Percentiles rank a stretch among this genome's conserved stretches.
These are phyloP conservation scores for Poecilia wingei DNA, from an alignment of 2,797 vertebrate genomes.

Conservation along the genomic window DNA sequence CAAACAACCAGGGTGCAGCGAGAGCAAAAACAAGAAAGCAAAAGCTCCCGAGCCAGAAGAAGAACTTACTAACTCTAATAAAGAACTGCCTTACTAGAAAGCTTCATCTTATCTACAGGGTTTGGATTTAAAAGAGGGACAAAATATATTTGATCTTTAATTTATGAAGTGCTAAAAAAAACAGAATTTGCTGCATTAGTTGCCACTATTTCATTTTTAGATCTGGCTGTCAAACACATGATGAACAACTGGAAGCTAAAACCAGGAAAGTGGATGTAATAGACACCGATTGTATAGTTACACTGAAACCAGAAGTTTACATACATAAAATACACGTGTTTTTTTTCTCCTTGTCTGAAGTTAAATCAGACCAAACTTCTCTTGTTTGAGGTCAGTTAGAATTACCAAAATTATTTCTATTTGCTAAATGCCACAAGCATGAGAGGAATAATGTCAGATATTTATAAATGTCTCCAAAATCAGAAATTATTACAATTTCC, in stretches of 20 bases:
- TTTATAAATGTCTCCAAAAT: not conserved
- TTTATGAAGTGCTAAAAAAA: not conserved
- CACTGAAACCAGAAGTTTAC: not conserved
- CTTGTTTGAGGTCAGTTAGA: not conserved
- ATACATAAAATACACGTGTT: not conserved
- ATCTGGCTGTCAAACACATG: not conserved
- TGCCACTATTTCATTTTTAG: not conserved
- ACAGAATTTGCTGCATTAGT: not conserved
- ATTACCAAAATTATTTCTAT: not conserved
- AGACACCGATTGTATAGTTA: not conserved
- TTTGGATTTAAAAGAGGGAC: not conserved
- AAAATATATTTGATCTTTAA: not conserved
- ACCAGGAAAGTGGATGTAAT: not conserved
- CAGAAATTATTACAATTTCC: not conserved
- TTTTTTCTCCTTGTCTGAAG: not conserved
- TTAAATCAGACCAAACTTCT: not conserved
- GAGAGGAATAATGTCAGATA: not conserved
- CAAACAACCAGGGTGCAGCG: conserved; percentile 39
- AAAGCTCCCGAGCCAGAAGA: conserved; percentile 62
- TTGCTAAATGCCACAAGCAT: not conserved
- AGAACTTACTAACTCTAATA: conserved; percentile 52
- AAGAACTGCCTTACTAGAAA: conserved; percentile 40
- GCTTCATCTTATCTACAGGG: not conserved
- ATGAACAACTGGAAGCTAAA: not conserved
- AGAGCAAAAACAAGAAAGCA: conserved; percentile 60